Percentiles rank a stretch among this genome's conserved stretches.
These are phyloP conservation scores for Macrocentrus cingulum DNA, from an alignment of 1,140 invertebrate species.

Conservation along the genomic window DNA sequence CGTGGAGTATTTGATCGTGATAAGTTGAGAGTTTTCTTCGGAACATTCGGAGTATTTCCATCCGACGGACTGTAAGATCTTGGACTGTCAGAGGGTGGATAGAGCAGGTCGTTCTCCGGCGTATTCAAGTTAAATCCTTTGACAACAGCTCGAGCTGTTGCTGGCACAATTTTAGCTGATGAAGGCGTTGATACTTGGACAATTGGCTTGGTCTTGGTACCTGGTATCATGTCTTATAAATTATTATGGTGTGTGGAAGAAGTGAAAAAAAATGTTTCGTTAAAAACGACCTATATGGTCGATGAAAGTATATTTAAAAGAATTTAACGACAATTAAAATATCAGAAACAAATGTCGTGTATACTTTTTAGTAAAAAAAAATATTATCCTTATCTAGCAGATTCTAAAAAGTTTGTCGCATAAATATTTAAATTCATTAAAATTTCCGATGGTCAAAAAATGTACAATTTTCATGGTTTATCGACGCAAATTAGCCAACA, in stretches of 20 bases:
- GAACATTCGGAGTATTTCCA: constrained; percentile 40
- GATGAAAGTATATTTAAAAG: constrained; percentile 8
- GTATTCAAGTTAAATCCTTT: constrained; percentile 46
- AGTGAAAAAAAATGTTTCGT: no score
- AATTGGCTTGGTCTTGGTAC: constrained; percentile 42
- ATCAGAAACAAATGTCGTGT: no score
- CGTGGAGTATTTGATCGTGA: constrained; percentile 52
- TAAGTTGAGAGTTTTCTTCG: constrained; percentile 35
- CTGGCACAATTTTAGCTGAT: constrained; percentile 47
- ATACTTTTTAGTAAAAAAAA: constrained; percentile 24
- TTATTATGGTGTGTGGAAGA: constrained; percentile 1
- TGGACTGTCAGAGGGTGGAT: constrained; percentile 38
- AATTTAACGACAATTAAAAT: no score
- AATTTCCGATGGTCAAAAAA: background rate
- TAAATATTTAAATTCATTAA: no score
- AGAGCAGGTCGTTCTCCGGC: constrained; percentile 40
- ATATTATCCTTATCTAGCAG: no score
- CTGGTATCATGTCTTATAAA: constrained; percentile 30
- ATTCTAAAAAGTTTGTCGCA: no score
- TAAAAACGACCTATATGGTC: constrained; percentile 5
- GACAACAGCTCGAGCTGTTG: constrained; percentile 35
- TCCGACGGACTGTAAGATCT: constrained; percentile 47
- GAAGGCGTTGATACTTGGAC: constrained; percentile 40
- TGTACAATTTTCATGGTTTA: constrained; percentile 24
- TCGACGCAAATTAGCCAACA: constrained; percentile 43